Conservation (phyloP, 2,797 vertebrate species). For the Scarus forsteni region DNA sequence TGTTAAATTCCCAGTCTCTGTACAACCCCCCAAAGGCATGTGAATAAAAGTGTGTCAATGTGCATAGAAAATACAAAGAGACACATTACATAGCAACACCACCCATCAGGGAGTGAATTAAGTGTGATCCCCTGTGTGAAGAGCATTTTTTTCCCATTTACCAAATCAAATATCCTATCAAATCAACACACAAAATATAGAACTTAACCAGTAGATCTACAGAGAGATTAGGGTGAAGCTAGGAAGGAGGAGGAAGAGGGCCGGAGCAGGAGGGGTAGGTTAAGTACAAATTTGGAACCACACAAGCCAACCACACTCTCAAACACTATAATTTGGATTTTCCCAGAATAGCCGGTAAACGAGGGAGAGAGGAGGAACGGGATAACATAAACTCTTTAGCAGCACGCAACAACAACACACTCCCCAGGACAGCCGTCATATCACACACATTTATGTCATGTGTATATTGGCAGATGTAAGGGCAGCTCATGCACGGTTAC, state of each 20-base stretch:
- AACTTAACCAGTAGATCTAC: conserved; percentile 31
- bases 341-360: conserved; percentile 88
- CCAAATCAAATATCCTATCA: conserved; percentile 1
- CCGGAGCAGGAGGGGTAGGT: conserved; percentile 76
- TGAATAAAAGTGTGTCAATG: too few relatives aligned
- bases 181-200: conserved; percentile 41
- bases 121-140: too few relatives aligned
- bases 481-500: conserved; percentile 14
- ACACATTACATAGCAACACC: too few relatives aligned
- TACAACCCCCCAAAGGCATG: too few relatives aligned
- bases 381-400: conserved; percentile 84
- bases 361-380: conserved; percentile 81
- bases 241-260: conserved; percentile 60
- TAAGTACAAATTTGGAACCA: conserved; percentile 86
- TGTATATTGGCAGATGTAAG: conserved; percentile 15
- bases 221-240: conserved; percentile 42
- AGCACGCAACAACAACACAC: conserved; percentile 84
- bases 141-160: too few relatives aligned
- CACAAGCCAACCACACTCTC: conserved; percentile 84
- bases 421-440: conserved; percentile 45
- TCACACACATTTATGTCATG: conserved; percentile 26
- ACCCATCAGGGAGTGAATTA: too few relatives aligned
- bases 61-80: too few relatives aligned
- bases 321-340: conserved; percentile 89
- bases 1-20: too few relatives aligned